A percentile compares a stretch with the other conserved stretches of the same genome.
Conservation (phyloP, 2,888 invertebrate species). For the Mellilla xanthometata region DNA sequence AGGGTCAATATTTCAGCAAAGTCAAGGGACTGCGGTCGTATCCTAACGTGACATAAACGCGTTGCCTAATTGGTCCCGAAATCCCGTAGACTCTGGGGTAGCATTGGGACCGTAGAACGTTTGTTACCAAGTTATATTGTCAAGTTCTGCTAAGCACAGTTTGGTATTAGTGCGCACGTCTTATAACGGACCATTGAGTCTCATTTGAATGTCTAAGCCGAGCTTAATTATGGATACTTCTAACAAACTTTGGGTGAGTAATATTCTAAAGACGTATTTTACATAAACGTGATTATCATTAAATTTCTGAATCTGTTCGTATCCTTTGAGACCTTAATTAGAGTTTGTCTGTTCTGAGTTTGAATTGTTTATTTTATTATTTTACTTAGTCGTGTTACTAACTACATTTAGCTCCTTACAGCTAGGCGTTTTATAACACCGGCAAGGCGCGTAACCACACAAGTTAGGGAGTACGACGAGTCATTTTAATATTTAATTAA, state of each 20-base stretch:
- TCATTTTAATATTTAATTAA: no score
- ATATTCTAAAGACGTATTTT: slow-evolving; percentile 31
- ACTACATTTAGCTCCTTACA: no score
- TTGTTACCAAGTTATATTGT: slow-evolving; percentile 40
- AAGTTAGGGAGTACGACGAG: no score
- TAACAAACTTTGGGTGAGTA: slow-evolving; percentile 28
- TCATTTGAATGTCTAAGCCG: slow-evolving; percentile 36
- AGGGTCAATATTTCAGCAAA: slow-evolving; percentile 71
- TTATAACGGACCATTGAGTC: slow-evolving; percentile 28
- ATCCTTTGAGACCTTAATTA: slow-evolving; percentile 16
- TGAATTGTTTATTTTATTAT: no score
- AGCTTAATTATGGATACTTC: slow-evolving; percentile 36
- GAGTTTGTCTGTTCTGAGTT: neutral
- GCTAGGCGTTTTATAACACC: no score
- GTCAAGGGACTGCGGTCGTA: slow-evolving; percentile 38
- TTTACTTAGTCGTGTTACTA: no score
- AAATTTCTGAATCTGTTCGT: slow-evolving; percentile 20
- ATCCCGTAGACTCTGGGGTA: slow-evolving; percentile 43
- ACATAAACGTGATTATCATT: slow-evolving; percentile 34
- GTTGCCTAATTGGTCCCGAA: slow-evolving; percentile 62
- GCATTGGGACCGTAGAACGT: slow-evolving; percentile 37
- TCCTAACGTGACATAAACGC: slow-evolving; percentile 38
- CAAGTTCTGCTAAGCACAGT: slow-evolving; percentile 39
- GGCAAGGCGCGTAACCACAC: no score
- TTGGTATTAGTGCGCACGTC: slow-evolving; percentile 34